Conservation (phyloP, 1,140 invertebrate genomes). For the Colletes gigas region DNA sequence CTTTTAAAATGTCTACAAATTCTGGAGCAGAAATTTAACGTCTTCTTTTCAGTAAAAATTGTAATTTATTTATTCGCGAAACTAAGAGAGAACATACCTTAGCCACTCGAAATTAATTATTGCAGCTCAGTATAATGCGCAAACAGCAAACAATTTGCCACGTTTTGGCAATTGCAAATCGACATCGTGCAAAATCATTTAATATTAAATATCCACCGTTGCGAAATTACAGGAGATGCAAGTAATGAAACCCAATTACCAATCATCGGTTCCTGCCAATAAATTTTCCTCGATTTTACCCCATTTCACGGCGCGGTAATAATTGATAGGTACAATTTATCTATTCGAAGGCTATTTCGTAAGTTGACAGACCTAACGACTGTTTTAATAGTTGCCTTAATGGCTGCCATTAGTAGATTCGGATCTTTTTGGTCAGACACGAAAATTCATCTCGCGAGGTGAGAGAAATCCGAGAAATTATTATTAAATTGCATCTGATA, state of each 20-base stretch:
- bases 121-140: background rate
- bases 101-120: background rate
- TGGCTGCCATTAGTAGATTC: constrained; percentile 38
- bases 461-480: constrained; percentile 6
- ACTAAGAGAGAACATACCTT: too few species aligned
- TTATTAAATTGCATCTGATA: background rate
- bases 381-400: constrained; percentile 44
- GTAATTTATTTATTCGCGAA: too few species aligned
- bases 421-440: constrained; percentile 25
- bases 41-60: too few species aligned
- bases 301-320: background rate
- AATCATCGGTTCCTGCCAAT: background rate
- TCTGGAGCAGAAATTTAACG: too few species aligned
- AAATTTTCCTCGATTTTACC: background rate
- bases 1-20: too few species aligned
- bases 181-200: background rate
- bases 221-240: too few species aligned
- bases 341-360: constrained; percentile 3
- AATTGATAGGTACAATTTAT: constrained; percentile 12
- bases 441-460: constrained; percentile 32
- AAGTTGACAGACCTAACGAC: constrained; percentile 36
- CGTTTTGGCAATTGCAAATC: background rate
- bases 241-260: background rate
- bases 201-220: too few species aligned
- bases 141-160: background rate